Evolutionary conservation across 2,113 vertebrate genomes (phyloP).

Genomic region (Nothocercus nigrocapillus): DNA sequence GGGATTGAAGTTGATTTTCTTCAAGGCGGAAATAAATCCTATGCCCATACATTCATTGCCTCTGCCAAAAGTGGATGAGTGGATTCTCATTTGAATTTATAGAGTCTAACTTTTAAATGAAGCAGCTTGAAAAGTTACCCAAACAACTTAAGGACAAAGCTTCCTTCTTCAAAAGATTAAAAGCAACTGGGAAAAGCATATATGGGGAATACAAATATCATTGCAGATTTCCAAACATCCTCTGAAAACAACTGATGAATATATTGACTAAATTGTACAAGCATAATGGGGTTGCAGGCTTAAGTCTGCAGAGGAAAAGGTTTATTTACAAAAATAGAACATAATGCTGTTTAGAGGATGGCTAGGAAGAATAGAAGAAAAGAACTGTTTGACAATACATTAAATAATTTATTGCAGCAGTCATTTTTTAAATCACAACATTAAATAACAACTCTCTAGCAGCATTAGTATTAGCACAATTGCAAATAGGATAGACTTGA

Average conservation of each 20-base stretch:
- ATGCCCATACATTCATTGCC: background rate
- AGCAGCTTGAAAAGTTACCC: background rate
- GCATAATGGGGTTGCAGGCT: background rate
- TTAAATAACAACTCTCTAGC: slow-evolving; percentile 6
- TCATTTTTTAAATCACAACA: background rate
- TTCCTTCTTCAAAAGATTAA: background rate
- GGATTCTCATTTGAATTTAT: background rate
- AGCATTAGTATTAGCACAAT: slow-evolving; percentile 30
- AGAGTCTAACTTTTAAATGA: background rate
- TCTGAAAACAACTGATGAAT: background rate
- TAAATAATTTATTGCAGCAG: slow-evolving; percentile 8
- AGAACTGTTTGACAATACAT: background rate
- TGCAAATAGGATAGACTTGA: slow-evolving; percentile 54
- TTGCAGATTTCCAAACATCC: background rate
- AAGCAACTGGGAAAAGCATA: background rate
- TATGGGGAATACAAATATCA: background rate
- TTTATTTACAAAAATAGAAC: background rate
- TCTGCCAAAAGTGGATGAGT: background rate
- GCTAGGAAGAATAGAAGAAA: slow-evolving; percentile 31
- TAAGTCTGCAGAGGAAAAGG: background rate
- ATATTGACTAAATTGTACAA: background rate
- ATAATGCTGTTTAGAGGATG: background rate
- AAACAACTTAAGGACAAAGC: background rate
- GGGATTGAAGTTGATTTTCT: background rate
- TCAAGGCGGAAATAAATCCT: slow-evolving; percentile 17